Conservation (phyloP, 2,113 vertebrate species). For the Tragelaphus scriptus region DNA sequence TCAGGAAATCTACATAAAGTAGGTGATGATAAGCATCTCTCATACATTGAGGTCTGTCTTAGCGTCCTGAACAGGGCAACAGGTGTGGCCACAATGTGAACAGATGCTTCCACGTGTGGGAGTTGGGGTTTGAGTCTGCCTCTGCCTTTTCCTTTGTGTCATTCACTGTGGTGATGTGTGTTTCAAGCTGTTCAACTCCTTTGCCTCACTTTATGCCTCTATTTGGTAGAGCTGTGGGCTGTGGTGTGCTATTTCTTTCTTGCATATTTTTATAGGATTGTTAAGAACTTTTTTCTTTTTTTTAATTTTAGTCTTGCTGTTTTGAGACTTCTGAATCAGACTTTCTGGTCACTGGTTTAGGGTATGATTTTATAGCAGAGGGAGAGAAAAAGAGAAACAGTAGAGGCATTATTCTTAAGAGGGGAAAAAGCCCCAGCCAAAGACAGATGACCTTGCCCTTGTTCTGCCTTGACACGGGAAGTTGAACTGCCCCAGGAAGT, state of each 20-base stretch:
- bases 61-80: background rate
- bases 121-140: slow-evolving; percentile 24
- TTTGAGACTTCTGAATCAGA: slow-evolving; percentile 52
- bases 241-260: slow-evolving; percentile 66
- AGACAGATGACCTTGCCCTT: slow-evolving; percentile 79
- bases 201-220: slow-evolving; percentile 14
- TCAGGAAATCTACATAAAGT: slow-evolving; percentile 16
- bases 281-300: slow-evolving; percentile 36
- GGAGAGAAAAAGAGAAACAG: background rate
- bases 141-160: background rate
- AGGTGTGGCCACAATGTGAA: slow-evolving; percentile 42
- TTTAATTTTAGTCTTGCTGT: slow-evolving; percentile 42
- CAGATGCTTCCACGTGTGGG: slow-evolving; percentile 69
- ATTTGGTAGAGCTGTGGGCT: slow-evolving; percentile 59
- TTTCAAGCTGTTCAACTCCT: slow-evolving; percentile 16
- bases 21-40: slow-evolving; percentile 42
- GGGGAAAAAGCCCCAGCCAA: background rate
- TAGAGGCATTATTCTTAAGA: background rate
- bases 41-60: background rate
- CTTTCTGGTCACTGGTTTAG: slow-evolving; percentile 52
- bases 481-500: slow-evolving; percentile 80
- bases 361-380: slow-evolving; percentile 22
- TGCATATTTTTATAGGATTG: slow-evolving; percentile 62
- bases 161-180: background rate
- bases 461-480: slow-evolving; percentile 76